These are phyloP conservation scores for Drosophila monieri DNA, from an alignment of 2,888 invertebrate species.

Conservation along the genomic window DNA sequence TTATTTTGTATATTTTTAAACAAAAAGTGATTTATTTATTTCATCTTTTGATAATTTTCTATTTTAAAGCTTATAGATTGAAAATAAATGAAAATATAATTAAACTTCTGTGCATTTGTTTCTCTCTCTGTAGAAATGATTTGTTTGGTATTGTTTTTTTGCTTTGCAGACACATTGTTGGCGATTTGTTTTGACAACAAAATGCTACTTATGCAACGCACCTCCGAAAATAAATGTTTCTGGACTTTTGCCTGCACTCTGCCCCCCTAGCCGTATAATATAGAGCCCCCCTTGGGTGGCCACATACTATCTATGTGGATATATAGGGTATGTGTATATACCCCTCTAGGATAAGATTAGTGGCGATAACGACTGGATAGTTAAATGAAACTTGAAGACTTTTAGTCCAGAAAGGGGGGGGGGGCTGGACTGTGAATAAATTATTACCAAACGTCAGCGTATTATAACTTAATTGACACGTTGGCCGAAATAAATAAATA, in stretches of 20 bases:
- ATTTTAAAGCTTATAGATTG: no score
- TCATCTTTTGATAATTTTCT: no score
- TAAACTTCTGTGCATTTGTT: background rate
- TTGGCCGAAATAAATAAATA: conserved; percentile 9
- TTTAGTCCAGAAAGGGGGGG: background rate
- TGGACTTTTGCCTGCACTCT: conserved; percentile 1
- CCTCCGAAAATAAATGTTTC: background rate
- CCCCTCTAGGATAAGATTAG: conserved; percentile 1
- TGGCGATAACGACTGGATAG: background rate
- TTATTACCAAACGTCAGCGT: conserved; percentile 6
- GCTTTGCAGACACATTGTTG: conserved; percentile 6
- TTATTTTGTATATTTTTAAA: background rate
- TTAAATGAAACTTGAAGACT: background rate
- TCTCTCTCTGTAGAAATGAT: background rate
- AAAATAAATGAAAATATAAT: background rate
- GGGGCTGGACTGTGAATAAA: background rate
- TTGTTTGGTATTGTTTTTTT: background rate
- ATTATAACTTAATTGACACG: conserved; percentile 35
- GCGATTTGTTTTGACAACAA: conserved; percentile 37
- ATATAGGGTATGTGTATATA: background rate
- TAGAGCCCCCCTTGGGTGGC: background rate
- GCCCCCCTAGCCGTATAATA: background rate
- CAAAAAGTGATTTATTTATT: background rate
- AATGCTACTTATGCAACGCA: conserved; percentile 23
- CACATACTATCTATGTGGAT: background rate